Evolutionary conservation across 2,113 vertebrate genomes (phyloP).

Genomic region (Cheilinus undulatus): DNA sequence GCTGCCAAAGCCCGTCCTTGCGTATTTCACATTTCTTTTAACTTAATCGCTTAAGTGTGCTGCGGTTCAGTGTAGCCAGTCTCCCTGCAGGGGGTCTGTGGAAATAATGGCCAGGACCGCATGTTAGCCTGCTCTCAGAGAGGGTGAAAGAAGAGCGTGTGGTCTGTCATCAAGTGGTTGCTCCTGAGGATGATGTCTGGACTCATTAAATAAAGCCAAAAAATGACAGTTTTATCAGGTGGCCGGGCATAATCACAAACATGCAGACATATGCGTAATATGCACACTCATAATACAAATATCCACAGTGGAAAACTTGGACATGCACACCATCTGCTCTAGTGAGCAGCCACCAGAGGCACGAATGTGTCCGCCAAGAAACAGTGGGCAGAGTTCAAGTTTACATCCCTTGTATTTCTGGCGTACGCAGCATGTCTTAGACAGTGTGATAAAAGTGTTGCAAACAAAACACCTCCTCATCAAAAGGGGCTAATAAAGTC

Average conservation of each 20-base stretch:
- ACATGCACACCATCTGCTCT: conserved; percentile 54
- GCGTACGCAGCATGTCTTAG: conserved; percentile 59
- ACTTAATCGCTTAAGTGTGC: conserved; percentile 13
- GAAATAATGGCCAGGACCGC: conserved; percentile 76
- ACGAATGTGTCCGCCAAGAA: conserved; percentile 51
- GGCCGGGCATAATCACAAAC: conserved; percentile 47
- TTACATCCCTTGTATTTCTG: conserved; percentile 58
- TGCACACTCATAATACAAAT: conserved; percentile 29
- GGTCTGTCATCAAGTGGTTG: conserved; percentile 58
- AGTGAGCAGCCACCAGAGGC: conserved; percentile 33
- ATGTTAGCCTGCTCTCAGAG: too few relatives aligned
- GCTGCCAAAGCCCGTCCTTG: conserved; percentile 22
- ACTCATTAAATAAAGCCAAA: conserved; percentile 50
- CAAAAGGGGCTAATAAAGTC: conserved; percentile 79
- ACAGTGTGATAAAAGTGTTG: conserved; percentile 69
- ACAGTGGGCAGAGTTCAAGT: conserved; percentile 53
- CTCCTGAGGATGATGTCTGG: conserved; percentile 37
- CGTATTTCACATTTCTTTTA: background rate
- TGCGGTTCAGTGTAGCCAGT: conserved; percentile 47
- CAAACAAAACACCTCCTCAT: conserved; percentile 80
- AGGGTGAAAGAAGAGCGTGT: conserved; percentile 46
- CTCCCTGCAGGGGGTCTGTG: conserved; percentile 63
- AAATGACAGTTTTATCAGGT: conserved; percentile 59
- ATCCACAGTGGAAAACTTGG: conserved; percentile 43
- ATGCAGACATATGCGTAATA: conserved; percentile 52